A percentile compares a stretch with the other conserved stretches of the same genome.
phyloP scores from a whole-genome alignment of 2,888 invertebrate species.

The Aporophyla nigra region DNA sequence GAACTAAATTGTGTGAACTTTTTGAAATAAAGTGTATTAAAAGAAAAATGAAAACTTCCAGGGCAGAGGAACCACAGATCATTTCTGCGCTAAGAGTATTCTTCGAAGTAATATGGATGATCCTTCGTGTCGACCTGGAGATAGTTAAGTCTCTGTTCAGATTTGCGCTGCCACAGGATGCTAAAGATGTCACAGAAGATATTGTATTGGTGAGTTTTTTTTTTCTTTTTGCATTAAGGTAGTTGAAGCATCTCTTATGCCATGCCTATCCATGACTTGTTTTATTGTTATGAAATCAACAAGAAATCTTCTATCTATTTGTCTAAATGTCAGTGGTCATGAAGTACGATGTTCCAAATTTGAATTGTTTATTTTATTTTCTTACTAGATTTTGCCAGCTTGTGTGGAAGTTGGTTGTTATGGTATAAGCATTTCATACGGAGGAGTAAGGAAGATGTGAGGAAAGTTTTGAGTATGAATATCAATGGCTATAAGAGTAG shows the following conservation, averaged over 20 bases:
- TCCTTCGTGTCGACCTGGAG: conserved; percentile 84
- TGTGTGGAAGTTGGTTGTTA: too few relatives aligned
- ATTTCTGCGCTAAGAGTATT: conserved; percentile 78
- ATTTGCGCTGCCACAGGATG: conserved; percentile 89
- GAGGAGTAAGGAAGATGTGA: too few relatives aligned
- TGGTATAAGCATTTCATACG: too few relatives aligned
- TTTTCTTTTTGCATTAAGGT: neutral
- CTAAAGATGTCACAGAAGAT: conserved; percentile 94
- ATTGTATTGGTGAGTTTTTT: conserved; percentile 92
- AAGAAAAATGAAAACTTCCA: conserved; percentile 65
- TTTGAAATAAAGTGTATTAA: conserved; percentile 1
- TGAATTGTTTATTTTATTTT: neutral
- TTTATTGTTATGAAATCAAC: neutral
- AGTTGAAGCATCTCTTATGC: neutral
- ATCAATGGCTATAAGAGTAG: too few relatives aligned
- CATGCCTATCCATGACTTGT: neutral
- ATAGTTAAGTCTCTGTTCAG: conserved; percentile 88
- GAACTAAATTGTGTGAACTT: neutral
- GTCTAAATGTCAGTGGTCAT: neutral
- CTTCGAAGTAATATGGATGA: conserved; percentile 87
- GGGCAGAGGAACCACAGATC: conserved; percentile 80
- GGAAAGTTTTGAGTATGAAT: too few relatives aligned
- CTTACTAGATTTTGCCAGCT: too few relatives aligned
- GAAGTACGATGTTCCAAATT: neutral
- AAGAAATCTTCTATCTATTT: neutral